phyloP scores from a whole-genome alignment of 2,797 vertebrate genomes.

The Manis pentadactyla region DNA sequence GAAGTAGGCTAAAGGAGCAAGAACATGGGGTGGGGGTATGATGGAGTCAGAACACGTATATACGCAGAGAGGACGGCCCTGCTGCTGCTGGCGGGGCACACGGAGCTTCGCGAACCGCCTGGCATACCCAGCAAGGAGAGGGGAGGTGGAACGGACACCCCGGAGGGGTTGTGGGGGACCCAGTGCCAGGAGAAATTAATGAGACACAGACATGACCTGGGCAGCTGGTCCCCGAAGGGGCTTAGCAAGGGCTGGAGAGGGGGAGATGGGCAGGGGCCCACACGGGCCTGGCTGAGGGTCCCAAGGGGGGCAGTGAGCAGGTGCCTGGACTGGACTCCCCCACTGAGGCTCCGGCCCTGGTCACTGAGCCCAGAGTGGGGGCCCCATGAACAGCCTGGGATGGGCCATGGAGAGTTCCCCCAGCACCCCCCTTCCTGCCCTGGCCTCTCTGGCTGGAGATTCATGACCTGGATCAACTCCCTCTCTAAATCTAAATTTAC shows the following conservation, averaged over 20 bases:
- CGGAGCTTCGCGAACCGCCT: neutral
- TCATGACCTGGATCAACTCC: neutral
- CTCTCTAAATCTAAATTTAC: neutral
- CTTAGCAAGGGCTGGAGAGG: neutral
- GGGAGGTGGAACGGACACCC: neutral
- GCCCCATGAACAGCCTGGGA: neutral
- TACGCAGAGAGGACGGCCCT: neutral
- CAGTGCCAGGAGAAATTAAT: neutral
- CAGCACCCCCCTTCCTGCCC: rapidly evolving
- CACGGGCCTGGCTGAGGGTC: neutral
- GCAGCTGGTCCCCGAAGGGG: no score
- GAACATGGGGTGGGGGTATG: neutral
- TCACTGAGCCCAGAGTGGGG: neutral
- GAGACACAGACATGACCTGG: rapidly evolving
- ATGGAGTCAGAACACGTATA: neutral
- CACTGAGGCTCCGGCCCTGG: neutral
- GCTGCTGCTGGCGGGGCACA: no score
- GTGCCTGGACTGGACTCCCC: neutral
- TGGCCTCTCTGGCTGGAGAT: neutral
- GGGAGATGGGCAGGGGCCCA: neutral
- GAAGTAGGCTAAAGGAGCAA: neutral
- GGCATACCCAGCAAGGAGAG: rapidly evolving
- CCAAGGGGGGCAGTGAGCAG: rapidly evolving
- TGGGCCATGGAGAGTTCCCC: neutral
- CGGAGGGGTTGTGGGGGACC: rapidly evolving